A percentile compares a stretch with the other conserved stretches of the same genome.
Evolutionary conservation across 2,797 vertebrate species (phyloP).

Genomic region (Cossypha heuglini): DNA sequence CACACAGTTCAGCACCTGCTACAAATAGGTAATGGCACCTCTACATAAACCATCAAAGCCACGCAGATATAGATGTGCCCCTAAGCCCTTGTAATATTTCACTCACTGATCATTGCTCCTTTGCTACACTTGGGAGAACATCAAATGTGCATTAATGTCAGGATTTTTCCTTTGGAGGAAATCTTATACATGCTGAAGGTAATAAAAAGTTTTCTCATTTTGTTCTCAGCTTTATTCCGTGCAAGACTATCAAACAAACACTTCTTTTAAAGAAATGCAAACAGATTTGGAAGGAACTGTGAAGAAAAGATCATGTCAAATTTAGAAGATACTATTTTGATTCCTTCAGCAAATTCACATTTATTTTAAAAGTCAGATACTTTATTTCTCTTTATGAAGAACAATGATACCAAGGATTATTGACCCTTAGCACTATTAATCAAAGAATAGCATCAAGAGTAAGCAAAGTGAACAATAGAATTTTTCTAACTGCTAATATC

Average conservation of each 20-base stretch:
- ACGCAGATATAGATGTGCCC: not conserved
- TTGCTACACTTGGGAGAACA: not conserved
- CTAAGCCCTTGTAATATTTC: not conserved
- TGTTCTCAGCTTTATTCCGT: not conserved
- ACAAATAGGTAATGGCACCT: not conserved
- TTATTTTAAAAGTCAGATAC: not conserved
- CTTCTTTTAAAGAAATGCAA: not conserved
- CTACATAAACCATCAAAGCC: not conserved
- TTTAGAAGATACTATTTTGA: not conserved
- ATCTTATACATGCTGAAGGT: not conserved
- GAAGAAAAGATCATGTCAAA: not conserved
- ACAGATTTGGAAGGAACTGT: not conserved
- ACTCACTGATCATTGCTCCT: not conserved
- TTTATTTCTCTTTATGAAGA: not conserved
- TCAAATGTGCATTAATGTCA: fast-evolving
- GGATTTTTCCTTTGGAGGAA: not conserved
- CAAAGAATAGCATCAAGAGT: not conserved
- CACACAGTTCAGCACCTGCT: not conserved
- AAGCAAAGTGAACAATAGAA: not conserved
- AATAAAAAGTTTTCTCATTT: not conserved
- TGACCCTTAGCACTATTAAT: not conserved
- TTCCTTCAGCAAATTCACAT: not conserved
- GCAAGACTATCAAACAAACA: not conserved
- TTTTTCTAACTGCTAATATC: not conserved
- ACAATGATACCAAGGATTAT: fast-evolving